Conservation (phyloP, 2,797 vertebrate genomes). For the Artibeus lituratus region DNA sequence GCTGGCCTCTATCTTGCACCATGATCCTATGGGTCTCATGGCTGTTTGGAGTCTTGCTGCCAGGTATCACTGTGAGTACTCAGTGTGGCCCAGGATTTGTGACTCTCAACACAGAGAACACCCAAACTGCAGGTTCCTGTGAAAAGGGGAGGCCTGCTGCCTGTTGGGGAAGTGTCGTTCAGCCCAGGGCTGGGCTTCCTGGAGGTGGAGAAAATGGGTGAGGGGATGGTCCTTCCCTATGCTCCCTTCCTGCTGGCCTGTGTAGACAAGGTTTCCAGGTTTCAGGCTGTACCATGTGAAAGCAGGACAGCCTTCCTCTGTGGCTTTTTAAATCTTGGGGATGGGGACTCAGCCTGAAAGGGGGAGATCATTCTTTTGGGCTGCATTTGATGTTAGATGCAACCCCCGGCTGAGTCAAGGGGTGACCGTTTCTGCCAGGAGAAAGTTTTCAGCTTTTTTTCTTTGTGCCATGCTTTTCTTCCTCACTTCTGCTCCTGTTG, state of each 20-base stretch:
- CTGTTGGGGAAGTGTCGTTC: no score
- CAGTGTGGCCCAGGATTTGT: neutral
- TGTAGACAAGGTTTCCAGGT: neutral
- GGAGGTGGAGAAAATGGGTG: neutral
- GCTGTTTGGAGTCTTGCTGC: neutral
- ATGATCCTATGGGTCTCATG: accelerated
- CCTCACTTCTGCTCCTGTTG: neutral
- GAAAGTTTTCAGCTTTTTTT: neutral
- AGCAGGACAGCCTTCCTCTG: neutral
- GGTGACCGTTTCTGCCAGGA: neutral
- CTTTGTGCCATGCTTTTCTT: neutral
- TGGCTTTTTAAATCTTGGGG: neutral
- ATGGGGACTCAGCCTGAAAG: neutral
- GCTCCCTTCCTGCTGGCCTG: neutral
- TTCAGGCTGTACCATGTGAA: neutral
- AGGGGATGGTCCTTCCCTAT: accelerated
- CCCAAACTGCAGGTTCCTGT: accelerated
- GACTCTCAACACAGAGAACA: neutral
- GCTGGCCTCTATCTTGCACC: accelerated
- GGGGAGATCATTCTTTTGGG: neutral
- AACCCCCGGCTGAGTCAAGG: accelerated
- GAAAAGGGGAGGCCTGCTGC: neutral
- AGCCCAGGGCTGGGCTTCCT: neutral
- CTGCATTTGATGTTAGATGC: neutral
- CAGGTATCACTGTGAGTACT: neutral